Evolutionary conservation across 2,888 invertebrate genomes (phyloP), one percentile per base, ranked within the genome.

Genomic region (Itoplectis maculator): DNA sequence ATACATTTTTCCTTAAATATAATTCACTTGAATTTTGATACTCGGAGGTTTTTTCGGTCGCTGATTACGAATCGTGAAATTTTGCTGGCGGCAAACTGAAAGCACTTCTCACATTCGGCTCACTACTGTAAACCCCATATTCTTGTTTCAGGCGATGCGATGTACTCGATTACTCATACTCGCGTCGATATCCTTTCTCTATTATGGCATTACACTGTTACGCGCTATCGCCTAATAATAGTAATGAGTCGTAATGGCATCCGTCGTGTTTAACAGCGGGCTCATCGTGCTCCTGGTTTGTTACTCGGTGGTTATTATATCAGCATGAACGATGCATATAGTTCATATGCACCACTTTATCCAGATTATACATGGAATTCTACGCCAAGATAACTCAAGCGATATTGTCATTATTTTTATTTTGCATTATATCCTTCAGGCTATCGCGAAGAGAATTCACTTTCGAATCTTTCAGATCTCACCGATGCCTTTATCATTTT

Each of bases 211-310:
- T 45, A 72, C 70, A 66, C 81, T 78, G 63, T 82, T 82, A 75
- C 75, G 59, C 51, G 51, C 42, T 59, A 82, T 82, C 79, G 65
- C 49, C 65, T 82, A 82, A 82, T 82, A 82, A 82, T 82, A 82
- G 82, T 82, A 82, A 82, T 82, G 78, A 75, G 49, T 66, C 65
- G 45, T 82, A 82, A 82, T 82, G 79, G 59, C 74, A 82, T 82
- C 82, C 66, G 70, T 75, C 75, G 73, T 69, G 81, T 77, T 81
- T 75, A 82, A 75, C 63, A 70, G 78, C 63, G 61, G 29, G 40
- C 66, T 79, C 47, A 59, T 70, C 59, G 70, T 66, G 75, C 79
- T 59, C 54, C 59, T 65, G 70, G 65, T 72, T 51, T 66, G 75
- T 79, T 79, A 37, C 61, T 63, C 54, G 69, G 74, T n/a, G 47